These are phyloP conservation scores for Nudaria mundana DNA, from an alignment of 2,888 invertebrate genomes.

Conservation along the genomic window DNA sequence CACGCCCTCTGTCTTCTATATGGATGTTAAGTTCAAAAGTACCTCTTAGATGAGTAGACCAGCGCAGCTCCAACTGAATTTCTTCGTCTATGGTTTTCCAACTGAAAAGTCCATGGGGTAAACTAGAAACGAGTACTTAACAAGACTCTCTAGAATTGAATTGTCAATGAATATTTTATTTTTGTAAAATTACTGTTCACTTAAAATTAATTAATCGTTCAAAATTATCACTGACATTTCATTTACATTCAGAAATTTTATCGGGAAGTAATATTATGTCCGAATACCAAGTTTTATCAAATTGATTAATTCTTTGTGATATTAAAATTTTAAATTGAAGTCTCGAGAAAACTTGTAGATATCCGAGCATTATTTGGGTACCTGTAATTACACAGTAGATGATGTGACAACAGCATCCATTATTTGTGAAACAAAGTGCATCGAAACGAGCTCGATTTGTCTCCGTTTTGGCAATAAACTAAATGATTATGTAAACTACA, in stretches of 20 bases:
- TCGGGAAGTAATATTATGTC: slow-evolving; percentile 44
- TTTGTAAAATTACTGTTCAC: neutral
- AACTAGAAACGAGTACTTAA: slow-evolving; percentile 64
- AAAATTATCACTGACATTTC: slow-evolving; percentile 42
- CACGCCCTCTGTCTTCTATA: slow-evolving; percentile 40
- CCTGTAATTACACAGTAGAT: slow-evolving; percentile 74
- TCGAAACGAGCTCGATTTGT: slow-evolving; percentile 45
- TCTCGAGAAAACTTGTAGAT: slow-evolving; percentile 53
- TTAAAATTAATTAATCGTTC: neutral
- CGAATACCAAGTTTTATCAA: slow-evolving; percentile 34
- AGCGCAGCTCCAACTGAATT: slow-evolving; percentile 19
- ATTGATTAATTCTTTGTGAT: neutral
- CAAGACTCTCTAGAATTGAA: slow-evolving; percentile 35
- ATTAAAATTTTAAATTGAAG: neutral
- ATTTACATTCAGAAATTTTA: slow-evolving; percentile 41
- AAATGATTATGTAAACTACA: slow-evolving; percentile 37
- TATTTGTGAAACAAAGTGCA: slow-evolving; percentile 46
- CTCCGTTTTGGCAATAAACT: slow-evolving; percentile 41
- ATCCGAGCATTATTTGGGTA: slow-evolving; percentile 57
- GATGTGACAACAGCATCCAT: slow-evolving; percentile 66
- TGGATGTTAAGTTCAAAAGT: slow-evolving; percentile 67
- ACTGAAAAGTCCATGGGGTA: slow-evolving; percentile 79
- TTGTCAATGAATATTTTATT: slow-evolving; percentile 34
- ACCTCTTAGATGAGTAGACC: slow-evolving; percentile 58
- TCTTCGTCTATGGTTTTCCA: slow-evolving; percentile 61